These are phyloP conservation scores for Belonocnema kinseyi DNA, from an alignment of 1,140 invertebrate species.

Conservation along the genomic window DNA sequence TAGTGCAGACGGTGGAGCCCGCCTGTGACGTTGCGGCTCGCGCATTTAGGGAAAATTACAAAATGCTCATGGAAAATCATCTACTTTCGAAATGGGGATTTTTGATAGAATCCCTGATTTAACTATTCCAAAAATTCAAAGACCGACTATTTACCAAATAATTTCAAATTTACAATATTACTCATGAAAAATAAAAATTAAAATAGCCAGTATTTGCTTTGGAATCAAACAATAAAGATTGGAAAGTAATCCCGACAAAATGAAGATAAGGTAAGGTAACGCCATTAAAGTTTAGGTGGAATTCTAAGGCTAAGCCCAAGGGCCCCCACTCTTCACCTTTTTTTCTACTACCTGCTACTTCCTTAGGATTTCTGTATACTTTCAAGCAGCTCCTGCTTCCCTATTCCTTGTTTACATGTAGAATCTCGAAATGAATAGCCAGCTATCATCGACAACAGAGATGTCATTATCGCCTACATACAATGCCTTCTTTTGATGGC, in stretches of 20 bases:
- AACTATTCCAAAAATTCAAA: too few species aligned
- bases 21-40: too few species aligned
- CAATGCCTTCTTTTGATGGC: neutral
- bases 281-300: neutral
- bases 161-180: too few species aligned
- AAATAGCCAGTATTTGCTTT: too few species aligned
- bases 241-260: neutral
- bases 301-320: neutral
- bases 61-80: too few species aligned
- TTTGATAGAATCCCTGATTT: too few species aligned
- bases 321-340: neutral
- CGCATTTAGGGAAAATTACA: too few species aligned
- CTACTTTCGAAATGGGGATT: too few species aligned
- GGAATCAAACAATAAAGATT: too few species aligned
- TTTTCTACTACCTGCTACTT: conserved; percentile 5
- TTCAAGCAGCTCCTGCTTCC: conserved; percentile 36
- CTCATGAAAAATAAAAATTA: too few species aligned
- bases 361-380: conserved; percentile 1
- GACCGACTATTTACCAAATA: too few species aligned
- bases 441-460: neutral
- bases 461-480: neutral
- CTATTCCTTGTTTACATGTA: conserved; percentile 41
- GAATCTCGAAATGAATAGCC: conserved; percentile 20
- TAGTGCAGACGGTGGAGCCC: too few species aligned
- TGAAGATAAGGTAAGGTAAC: neutral